A percentile compares a stretch with the other conserved stretches of the same genome.
These are phyloP conservation scores for Drepanosiphum platanoidis DNA, from an alignment of 2,888 invertebrate species.

Conservation along the genomic window DNA sequence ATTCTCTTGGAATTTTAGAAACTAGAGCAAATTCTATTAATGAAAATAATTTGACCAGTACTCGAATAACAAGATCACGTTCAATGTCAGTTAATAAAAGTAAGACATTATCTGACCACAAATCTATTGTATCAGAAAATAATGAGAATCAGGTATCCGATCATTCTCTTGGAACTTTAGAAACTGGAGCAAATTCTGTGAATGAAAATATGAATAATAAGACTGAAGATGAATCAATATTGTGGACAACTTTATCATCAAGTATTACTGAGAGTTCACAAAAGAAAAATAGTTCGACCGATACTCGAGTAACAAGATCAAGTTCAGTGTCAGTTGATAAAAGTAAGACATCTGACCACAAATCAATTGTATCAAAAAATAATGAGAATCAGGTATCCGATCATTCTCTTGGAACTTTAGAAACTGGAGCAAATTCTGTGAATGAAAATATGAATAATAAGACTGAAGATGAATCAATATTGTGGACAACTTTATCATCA, in stretches of 20 bases:
- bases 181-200: neutral
- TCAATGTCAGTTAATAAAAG: too few relatives aligned
- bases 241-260: neutral
- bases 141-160: neutral
- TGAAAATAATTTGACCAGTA: too few relatives aligned
- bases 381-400: neutral
- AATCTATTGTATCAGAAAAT: neutral
- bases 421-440: neutral
- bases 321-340: too few relatives aligned
- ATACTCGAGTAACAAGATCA: too few relatives aligned
- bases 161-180: neutral
- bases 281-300: constrained; percentile 16
- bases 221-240: neutral
- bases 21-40: too few relatives aligned
- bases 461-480: neutral
- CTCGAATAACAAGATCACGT: too few relatives aligned
- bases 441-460: neutral
- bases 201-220: neutral
- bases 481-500: neutral
- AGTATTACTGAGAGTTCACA: neutral
- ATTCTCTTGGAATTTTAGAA: too few relatives aligned
- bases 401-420: neutral
- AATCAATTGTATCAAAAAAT: neutral
- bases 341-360: neutral
- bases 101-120: neutral